phyloP scores from a whole-genome alignment of 2,888 invertebrate genomes.

The Teleiodes luculella region DNA sequence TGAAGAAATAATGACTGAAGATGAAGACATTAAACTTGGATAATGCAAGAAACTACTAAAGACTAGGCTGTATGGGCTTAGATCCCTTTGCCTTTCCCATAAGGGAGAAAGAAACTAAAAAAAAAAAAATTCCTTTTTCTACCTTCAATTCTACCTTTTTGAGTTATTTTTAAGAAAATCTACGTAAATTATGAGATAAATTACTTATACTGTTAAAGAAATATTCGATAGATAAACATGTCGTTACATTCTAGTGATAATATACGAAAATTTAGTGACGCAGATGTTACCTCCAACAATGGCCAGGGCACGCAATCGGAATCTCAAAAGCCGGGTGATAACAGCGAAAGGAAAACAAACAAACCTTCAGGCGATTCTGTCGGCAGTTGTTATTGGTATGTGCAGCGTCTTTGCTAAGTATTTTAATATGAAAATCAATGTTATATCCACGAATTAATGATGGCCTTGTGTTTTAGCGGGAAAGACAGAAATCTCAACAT shows the following conservation, averaged over 20 bases:
- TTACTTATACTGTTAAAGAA: not conserved
- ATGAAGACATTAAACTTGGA: too few species aligned
- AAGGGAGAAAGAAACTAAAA: too few species aligned
- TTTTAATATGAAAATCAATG: not conserved
- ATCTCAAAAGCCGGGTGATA: conserved; percentile 62
- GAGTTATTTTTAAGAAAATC: not conserved
- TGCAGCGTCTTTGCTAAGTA: not conserved
- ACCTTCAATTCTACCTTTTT: too few species aligned
- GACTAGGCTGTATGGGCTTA: too few species aligned
- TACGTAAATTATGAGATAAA: conserved; percentile 8
- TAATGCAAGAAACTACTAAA: too few species aligned
- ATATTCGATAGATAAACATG: conserved; percentile 30
- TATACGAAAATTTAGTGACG: conserved; percentile 43
- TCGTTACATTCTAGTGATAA: conserved; percentile 33
- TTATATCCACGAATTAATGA: conserved; percentile 14
- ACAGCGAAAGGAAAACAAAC: conserved; percentile 49
- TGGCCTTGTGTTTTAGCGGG: conserved; percentile 79
- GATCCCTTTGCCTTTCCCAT: too few species aligned
- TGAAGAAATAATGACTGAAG: too few species aligned
- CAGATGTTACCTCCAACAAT: conserved; percentile 39
- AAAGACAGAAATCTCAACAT: conserved; percentile 95
- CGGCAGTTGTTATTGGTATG: conserved; percentile 65
- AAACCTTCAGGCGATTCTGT: conserved; percentile 57
- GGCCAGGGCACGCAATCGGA: conserved; percentile 48
- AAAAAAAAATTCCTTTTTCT: too few species aligned